These are phyloP conservation scores for Epicampocera succincta DNA, from an alignment of 2,888 invertebrate genomes.

Conservation along the genomic window DNA sequence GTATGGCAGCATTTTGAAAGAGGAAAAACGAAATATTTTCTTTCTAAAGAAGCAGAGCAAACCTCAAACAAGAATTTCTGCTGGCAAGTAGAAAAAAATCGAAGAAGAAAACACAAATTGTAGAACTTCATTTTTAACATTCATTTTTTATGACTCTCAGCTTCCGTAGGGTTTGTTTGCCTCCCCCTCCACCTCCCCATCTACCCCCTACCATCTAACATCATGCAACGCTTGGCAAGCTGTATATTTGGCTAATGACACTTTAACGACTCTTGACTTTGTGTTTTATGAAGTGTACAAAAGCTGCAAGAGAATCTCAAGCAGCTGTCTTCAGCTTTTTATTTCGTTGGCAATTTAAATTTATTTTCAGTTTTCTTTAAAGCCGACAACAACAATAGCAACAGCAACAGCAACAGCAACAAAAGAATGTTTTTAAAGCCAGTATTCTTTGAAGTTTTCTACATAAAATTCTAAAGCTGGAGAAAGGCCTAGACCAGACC, in stretches of 20 bases:
- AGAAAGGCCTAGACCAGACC: too few relatives aligned
- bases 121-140: conserved; percentile 51
- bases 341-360: conserved; percentile 28
- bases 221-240: neutral
- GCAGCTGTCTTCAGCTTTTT: conserved; percentile 48
- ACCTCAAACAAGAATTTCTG: conserved; percentile 4
- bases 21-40: neutral
- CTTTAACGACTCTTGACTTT: conserved; percentile 72
- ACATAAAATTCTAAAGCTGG: too few relatives aligned
- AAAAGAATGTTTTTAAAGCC: too few relatives aligned
- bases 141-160: conserved; percentile 61
- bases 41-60: neutral
- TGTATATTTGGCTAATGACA: conserved; percentile 70
- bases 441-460: too few relatives aligned
- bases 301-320: conserved; percentile 50
- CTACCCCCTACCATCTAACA: too few relatives aligned
- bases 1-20: conserved; percentile 37
- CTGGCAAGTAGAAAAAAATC: neutral
- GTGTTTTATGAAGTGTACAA: conserved; percentile 68
- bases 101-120: conserved; percentile 1
- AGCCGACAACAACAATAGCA: neutral
- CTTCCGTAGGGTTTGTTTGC: conserved; percentile 49
- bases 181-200: conserved; percentile 13
- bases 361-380: conserved; percentile 17
- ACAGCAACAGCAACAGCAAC: too few relatives aligned